phyloP scores from a whole-genome alignment of 2,113 vertebrate species.

The Lophius piscatorius region DNA sequence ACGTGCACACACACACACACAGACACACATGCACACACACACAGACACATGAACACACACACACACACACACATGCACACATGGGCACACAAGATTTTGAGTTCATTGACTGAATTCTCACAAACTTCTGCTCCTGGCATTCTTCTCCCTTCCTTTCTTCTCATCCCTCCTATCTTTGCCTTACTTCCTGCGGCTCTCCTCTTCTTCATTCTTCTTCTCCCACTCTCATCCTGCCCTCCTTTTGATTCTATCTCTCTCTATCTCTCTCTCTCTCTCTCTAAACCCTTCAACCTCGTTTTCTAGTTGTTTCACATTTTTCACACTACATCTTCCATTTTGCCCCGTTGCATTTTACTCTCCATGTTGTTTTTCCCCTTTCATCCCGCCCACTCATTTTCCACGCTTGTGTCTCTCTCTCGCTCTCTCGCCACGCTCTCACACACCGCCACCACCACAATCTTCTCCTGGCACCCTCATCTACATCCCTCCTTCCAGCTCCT shows the following conservation, averaged over 20 bases:
- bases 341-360: constrained; percentile 14
- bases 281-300: constrained; percentile 19
- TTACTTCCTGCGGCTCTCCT: constrained; percentile 38
- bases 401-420: constrained; percentile 30
- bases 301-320: neutral
- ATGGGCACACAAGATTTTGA: too few relatives aligned
- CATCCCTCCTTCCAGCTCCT: constrained; percentile 19
- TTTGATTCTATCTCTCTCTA: constrained; percentile 19
- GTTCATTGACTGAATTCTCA: too few relatives aligned
- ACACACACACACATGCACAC: too few relatives aligned
- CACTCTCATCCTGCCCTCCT: constrained; percentile 13
- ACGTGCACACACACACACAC: too few relatives aligned
- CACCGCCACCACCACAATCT: constrained; percentile 31
- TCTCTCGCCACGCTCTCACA: constrained; percentile 9
- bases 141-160: constrained; percentile 13
- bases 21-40: too few relatives aligned
- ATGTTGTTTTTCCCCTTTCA: constrained; percentile 7
- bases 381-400: constrained; percentile 12
- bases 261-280: neutral
- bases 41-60: too few relatives aligned
- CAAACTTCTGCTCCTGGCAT: neutral
- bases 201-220: constrained; percentile 20
- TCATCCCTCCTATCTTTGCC: constrained; percentile 3
- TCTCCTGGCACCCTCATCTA: constrained; percentile 35
- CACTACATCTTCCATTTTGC: neutral